Conservation (phyloP, 2,797 vertebrate species). For the Melanotaenia nigrans region DNA sequence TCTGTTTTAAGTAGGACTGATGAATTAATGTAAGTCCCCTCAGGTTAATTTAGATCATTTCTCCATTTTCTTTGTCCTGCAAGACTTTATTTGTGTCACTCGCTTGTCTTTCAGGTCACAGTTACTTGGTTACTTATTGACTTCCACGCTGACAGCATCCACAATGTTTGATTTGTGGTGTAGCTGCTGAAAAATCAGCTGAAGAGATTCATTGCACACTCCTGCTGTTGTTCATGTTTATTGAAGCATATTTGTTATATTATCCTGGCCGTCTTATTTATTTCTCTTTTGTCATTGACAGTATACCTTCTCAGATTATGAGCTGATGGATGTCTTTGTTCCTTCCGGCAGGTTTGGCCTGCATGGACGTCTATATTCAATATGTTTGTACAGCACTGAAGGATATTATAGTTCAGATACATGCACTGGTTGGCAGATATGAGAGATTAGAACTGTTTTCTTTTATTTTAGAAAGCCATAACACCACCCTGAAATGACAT, state of each 20-base stretch:
- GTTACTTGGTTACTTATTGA: constrained; percentile 29
- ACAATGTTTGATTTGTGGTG: constrained; percentile 36
- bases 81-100: constrained; percentile 49
- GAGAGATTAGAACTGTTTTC: constrained; percentile 36
- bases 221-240: constrained; percentile 30
- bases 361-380: constrained; percentile 19
- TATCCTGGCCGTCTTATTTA: constrained; percentile 57
- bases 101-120: constrained; percentile 48
- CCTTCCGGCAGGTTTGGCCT: constrained; percentile 53
- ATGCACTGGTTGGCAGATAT: constrained; percentile 1
- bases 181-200: constrained; percentile 37
- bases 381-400: constrained; percentile 57
- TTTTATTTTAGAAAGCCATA: constrained; percentile 15
- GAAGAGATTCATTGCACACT: constrained; percentile 47
- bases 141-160: constrained; percentile 20
- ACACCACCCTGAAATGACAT: not conserved
- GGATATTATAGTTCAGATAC: constrained; percentile 59
- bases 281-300: constrained; percentile 67
- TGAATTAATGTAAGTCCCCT: constrained; percentile 61
- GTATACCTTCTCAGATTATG: constrained; percentile 61
- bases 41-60: constrained; percentile 42
- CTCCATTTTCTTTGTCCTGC: constrained; percentile 44
- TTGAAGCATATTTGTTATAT: constrained; percentile 39
- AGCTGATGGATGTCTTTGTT: constrained; percentile 65
- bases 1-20: constrained; percentile 43